Conservation (phyloP, 2,113 vertebrate genomes). For the zebrafish (Danio rerio) region DNA sequence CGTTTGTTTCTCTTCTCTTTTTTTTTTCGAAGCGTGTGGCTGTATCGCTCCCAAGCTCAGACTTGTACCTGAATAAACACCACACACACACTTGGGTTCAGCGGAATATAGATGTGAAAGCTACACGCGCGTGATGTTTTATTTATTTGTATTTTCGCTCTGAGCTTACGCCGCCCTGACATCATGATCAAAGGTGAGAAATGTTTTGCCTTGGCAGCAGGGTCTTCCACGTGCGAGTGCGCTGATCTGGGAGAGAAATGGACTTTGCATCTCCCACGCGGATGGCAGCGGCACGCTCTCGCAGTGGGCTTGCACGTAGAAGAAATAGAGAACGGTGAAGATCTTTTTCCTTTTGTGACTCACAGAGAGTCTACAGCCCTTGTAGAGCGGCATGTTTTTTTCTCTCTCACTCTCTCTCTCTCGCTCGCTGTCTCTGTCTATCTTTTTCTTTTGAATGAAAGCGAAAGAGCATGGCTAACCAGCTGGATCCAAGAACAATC, state of each 20-base stretch:
- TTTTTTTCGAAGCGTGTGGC: not conserved
- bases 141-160: slow-evolving; percentile 53
- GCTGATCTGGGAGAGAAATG: slow-evolving; percentile 30
- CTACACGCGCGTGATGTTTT: slow-evolving; percentile 51
- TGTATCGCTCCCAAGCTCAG: slow-evolving; percentile 3
- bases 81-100: not conserved
- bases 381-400: slow-evolving; percentile 7
- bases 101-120: slow-evolving; percentile 43
- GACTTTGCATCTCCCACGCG: slow-evolving; percentile 20
- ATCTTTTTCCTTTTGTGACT: slow-evolving; percentile 29
- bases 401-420: not conserved
- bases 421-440: not conserved
- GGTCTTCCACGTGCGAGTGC: slow-evolving; percentile 11
- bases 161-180: slow-evolving; percentile 37
- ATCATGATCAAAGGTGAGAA: slow-evolving; percentile 54
- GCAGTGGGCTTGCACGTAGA: not conserved
- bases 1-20: not conserved
- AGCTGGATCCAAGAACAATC: slow-evolving; percentile 54
- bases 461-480: slow-evolving; percentile 53
- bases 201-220: slow-evolving; percentile 47
- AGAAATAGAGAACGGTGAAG: slow-evolving; percentile 31
- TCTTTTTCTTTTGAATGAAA: slow-evolving; percentile 44
- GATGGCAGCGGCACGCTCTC: not conserved
- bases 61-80: slow-evolving; percentile 38
- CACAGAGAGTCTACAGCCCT: not conserved